Conservation (phyloP, 2,888 invertebrate genomes). For the Cancer borealis region DNA sequence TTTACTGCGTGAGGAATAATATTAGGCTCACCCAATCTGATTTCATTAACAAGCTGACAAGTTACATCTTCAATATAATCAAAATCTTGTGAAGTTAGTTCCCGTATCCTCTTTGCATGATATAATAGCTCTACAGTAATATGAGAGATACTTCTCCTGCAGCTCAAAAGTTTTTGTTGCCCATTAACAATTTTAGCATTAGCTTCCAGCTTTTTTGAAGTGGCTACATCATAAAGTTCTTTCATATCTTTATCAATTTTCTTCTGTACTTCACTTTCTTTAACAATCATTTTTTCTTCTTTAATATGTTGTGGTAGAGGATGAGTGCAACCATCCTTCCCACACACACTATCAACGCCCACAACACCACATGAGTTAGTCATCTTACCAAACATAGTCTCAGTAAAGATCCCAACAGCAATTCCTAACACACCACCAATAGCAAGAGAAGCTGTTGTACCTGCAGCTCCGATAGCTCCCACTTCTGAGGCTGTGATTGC, state of each 20-base stretch:
- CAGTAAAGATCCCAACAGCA: constrained; percentile 49
- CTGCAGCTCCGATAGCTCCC: constrained; percentile 20
- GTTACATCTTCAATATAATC: neutral
- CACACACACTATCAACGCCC: constrained; percentile 54
- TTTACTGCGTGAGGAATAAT: constrained; percentile 56
- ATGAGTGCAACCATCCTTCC: constrained; percentile 44
- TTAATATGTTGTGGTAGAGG: constrained; percentile 49
- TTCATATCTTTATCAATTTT: constrained; percentile 39
- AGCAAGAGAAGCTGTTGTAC: constrained; percentile 2
- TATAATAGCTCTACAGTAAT: neutral
- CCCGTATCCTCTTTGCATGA: constrained; percentile 43
- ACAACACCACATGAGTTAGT: neutral
- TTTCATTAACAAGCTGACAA: constrained; percentile 39
- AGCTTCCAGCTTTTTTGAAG: constrained; percentile 46
- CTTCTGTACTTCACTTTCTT: constrained; percentile 11
- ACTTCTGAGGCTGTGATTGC: constrained; percentile 1
- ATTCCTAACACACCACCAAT: constrained; percentile 56
- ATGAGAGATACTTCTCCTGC: constrained; percentile 27
- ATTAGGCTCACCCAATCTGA: constrained; percentile 53
- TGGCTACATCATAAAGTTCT: constrained; percentile 58
- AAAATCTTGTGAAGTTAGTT: constrained; percentile 7
- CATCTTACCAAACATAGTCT: constrained; percentile 44
- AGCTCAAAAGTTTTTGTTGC: constrained; percentile 30
- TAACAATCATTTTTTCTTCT: constrained; percentile 49
- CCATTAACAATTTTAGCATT: constrained; percentile 58